Base-by-base conservation (phyloP, 1,140 invertebrate species). In the Leptoteleia sp. region DNA sequence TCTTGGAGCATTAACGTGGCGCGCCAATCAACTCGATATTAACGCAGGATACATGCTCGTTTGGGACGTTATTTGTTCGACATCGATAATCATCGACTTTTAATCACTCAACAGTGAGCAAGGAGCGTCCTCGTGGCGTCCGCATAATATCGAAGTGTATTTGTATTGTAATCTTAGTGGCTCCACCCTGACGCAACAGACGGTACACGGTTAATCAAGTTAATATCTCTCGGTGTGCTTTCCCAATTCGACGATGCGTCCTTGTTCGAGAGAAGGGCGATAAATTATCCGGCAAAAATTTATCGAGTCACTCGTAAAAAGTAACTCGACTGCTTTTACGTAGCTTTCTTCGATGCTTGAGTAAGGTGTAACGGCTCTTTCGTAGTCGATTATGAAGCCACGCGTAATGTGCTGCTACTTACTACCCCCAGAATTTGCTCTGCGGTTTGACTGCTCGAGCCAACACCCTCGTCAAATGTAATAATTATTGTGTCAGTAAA, bases 401-500 rank as follows among this genome's bases (percentile, higher is more conserved):
- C 15, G 15, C 59, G 42, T 70, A 45, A 43, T 16, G n/a, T n/a
- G n/a, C 7, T 45, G 31, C 55, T 59, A 71, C 75, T 78, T 78
- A 70, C 65, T 59, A 75, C 83, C 80, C 77, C 82, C 81, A 86
- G 82, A 85, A 86, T 88, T 88, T 85, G 81, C 85, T 84, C 76
- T 87, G 86, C 59, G 85, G 85, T 87, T 54, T 82, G 76, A 82
- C 82, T 88, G 85, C 83, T 87, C 84, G 79, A 81, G 73, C 77
- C 62, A 65, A 81, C 76, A 80, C 73, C 81, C 79, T 81, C 80
- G 64, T 83, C 85, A 85, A 87, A 87, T 73, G 80, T 71, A 83
- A 88, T 86, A 88, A 87, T 88, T 87, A 88, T 87, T 87, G 86
- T 83, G 81, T 83, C 83, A 83, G 86, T 86, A 86, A 88, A 86